These are phyloP conservation scores for Pollenia griseotomentosa DNA, from an alignment of 2,888 invertebrate species.

Conservation along the genomic window DNA sequence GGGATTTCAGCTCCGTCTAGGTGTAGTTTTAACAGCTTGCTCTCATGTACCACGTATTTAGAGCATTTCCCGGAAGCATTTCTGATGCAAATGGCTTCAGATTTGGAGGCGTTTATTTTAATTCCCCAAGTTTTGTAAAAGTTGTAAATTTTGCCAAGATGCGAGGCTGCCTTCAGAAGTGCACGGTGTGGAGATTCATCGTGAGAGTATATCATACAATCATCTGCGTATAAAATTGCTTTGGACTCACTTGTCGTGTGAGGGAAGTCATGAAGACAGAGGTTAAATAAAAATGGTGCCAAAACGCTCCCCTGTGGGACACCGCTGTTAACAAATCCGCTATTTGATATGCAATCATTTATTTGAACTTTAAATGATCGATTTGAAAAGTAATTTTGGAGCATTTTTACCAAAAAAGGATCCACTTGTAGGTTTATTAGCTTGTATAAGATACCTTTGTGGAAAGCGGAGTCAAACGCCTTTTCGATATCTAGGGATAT, in stretches of 20 bases:
- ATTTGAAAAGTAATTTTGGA: neutral
- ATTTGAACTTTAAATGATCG: neutral
- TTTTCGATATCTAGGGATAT: neutral
- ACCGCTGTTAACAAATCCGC: neutral
- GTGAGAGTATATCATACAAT: no score
- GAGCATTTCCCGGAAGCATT: slow-evolving; percentile 13
- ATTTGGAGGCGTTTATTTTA: no score
- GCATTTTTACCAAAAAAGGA: neutral
- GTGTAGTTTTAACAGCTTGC: neutral
- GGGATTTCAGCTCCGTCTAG: slow-evolving; percentile 27
- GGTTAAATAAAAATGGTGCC: neutral
- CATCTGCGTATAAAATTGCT: neutral
- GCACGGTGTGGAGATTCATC: no score
- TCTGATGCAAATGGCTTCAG: no score
- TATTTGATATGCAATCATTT: neutral
- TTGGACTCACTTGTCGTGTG: neutral
- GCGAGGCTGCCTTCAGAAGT: no score
- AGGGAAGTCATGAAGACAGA: neutral
- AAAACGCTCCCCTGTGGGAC: neutral
- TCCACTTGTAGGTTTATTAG: neutral
- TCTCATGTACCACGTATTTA: slow-evolving; percentile 5
- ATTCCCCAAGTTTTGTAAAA: no score
- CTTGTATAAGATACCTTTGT: neutral
- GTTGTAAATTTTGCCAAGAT: no score
- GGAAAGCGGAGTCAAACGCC: neutral